Evolutionary conservation across 2,888 invertebrate species (phyloP).

Genomic region (Drosophila prolongata): DNA sequence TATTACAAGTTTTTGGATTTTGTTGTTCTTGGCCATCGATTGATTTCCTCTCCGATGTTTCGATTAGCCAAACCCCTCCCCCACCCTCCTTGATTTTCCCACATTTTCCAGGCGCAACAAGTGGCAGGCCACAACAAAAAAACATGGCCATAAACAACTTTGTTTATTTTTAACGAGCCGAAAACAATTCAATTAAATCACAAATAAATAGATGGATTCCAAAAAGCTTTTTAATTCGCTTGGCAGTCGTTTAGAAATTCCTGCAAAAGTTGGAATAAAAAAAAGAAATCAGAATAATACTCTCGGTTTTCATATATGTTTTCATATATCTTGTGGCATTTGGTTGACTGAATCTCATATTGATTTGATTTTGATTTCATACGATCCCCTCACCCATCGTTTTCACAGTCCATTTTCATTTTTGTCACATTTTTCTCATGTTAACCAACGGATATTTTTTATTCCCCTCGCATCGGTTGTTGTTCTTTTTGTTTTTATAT

Average conservation of each 20-base stretch:
- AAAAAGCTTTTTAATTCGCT: constrained; percentile 67
- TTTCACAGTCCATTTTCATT: not conserved
- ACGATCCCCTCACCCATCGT: not conserved
- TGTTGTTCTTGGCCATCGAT: constrained; percentile 39
- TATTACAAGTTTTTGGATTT: constrained; percentile 18
- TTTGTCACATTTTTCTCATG: constrained; percentile 51
- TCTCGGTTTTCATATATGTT: not conserved
- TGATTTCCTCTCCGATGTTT: constrained; percentile 18
- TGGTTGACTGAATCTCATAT: constrained; percentile 10
- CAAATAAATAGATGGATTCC: constrained; percentile 72
- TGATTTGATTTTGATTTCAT: constrained; percentile 44
- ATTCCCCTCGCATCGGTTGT: constrained; percentile 7
- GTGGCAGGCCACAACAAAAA: constrained; percentile 29
- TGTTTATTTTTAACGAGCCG: constrained; percentile 70
- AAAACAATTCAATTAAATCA: constrained; percentile 77
- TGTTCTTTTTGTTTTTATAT: constrained; percentile 10
- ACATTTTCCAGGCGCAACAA: constrained; percentile 44
- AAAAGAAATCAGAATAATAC: not conserved
- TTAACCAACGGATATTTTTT: constrained; percentile 55
- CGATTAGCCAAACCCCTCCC: not conserved
- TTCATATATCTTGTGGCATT: constrained; percentile 24
- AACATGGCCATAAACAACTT: constrained; percentile 28
- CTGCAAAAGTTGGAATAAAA: constrained; percentile 4
- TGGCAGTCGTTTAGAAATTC: constrained; percentile 26
- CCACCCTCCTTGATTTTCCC: not conserved